Base-by-base conservation (phyloP, 1,140 invertebrate genomes). In the Lethocerus indicus region DNA sequence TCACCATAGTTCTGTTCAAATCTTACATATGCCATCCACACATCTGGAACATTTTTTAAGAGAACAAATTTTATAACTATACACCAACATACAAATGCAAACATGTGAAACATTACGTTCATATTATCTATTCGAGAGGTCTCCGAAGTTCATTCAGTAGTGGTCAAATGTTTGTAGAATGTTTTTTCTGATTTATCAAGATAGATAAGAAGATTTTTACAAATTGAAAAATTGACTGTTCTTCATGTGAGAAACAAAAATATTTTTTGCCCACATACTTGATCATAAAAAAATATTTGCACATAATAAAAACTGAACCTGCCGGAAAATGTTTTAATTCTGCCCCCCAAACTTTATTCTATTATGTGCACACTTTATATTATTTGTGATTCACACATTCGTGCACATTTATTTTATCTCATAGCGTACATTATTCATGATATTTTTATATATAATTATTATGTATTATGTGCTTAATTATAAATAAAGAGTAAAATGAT, bases 11-110 rank as follows among this genome's bases (percentile, higher is more conserved):
- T 67, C 55, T 66, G 61, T 62, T 76, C 74, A 55, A 76, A 73
- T 21, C 61, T 63, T 14, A 76, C 66, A 51, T 69, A 74, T 52
- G 72, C 65, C 37, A 78, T 61, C 75, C 76, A 79, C 12, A 78
- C 60, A 56, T 73, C 68, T 44, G 43, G 16, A 54, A 55, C n/a
- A 39, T n/a, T 46, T 40, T 24, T 46, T 46, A 45, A 32, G 23
- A 42, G n/a, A 28, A 47, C 36, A 55, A 50, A 44, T 45, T 40
- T 41, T 57, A 46, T 29, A 35, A 25, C 20, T 25, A 24, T 24
- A 1, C n/a, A 6, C n/a, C 13, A 41, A 23, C n/a, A 23, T 1
- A 42, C 23, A 21, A 42, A 12, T 24, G 26, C 23, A 3, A 4
- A 24, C 1, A 4, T 24, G 3, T 24, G 5, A 7, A 12, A n/a